Percentiles rank a stretch among this genome's conserved stretches.
Conservation (phyloP, 2,888 invertebrate species). For the Scotopteryx bipunctaria region DNA sequence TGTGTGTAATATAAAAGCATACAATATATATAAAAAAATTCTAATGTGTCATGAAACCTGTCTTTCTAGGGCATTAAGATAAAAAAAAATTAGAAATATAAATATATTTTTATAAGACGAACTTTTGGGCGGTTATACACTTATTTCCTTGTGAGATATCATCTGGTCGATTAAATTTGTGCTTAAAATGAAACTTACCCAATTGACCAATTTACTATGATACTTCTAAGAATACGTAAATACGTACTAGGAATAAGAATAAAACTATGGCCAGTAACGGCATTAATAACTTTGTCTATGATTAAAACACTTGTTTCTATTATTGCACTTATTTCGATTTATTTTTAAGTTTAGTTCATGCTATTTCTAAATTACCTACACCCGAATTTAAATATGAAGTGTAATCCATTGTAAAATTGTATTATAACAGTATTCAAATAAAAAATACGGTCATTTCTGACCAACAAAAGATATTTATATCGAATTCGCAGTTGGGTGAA, state of each 20-base stretch:
- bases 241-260: neutral
- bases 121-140: slow-evolving; percentile 9
- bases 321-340: slow-evolving; percentile 44
- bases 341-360: slow-evolving; percentile 15
- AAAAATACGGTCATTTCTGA: no score
- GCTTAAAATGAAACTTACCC: slow-evolving; percentile 6
- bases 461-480: no score
- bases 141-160: slow-evolving; percentile 19
- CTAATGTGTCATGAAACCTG: no score
- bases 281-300: slow-evolving; percentile 38
- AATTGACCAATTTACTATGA: slow-evolving; percentile 22
- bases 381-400: no score
- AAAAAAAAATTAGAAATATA: no score
- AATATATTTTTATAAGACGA: slow-evolving; percentile 14
- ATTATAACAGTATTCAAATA: no score
- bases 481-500: no score
- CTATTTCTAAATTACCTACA: no score
- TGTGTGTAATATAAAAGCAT: no score
- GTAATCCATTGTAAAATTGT: no score
- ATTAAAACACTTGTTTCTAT: slow-evolving; percentile 46
- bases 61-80: no score
- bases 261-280: slow-evolving; percentile 27
- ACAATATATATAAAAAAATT: no score
- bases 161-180: slow-evolving; percentile 24
- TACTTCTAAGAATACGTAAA: neutral